Evolutionary conservation across 2,113 vertebrate genomes (phyloP).

Genomic region (Pitta sordida): DNA sequence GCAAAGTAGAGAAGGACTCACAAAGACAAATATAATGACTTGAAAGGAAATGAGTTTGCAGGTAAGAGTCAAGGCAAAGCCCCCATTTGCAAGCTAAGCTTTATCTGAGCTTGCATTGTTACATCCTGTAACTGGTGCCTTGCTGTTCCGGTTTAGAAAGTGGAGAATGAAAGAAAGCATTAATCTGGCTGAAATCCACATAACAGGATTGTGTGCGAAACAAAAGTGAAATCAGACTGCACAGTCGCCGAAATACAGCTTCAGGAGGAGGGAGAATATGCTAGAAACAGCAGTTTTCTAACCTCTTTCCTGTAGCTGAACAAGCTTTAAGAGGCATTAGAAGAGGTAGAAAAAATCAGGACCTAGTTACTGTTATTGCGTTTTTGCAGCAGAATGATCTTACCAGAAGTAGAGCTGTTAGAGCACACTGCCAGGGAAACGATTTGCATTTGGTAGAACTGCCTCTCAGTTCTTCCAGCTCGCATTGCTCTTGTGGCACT

Average conservation of each 20-base stretch:
- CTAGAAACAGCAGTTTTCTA: conserved; percentile 33
- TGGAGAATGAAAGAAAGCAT: conserved; percentile 3
- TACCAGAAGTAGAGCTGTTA: conserved; percentile 47
- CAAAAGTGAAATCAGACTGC: conserved; percentile 36
- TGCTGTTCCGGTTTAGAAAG: conserved; percentile 20
- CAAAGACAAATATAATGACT: conserved; percentile 5
- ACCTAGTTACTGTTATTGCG: conserved; percentile 37
- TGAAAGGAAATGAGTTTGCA: conserved; percentile 32
- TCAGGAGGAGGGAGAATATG: background rate
- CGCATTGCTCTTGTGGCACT: background rate
- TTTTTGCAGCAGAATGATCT: conserved; percentile 38
- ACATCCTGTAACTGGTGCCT: background rate
- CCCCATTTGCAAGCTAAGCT: background rate
- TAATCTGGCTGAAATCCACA: conserved; percentile 36
- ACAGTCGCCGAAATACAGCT: background rate
- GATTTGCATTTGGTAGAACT: conserved; percentile 50
- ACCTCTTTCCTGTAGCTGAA: conserved; percentile 47
- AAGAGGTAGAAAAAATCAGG: conserved; percentile 33
- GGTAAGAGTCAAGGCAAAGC: conserved; percentile 30
- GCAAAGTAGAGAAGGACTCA: conserved; percentile 17
- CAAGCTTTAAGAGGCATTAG: conserved; percentile 39
- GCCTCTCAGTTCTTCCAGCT: conserved; percentile 14
- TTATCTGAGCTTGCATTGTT: conserved; percentile 30
- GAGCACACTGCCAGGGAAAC: background rate
- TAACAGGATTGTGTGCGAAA: conserved; percentile 47